phyloP scores from a whole-genome alignment of 2,113 vertebrate species.

The Alethe castanea region DNA sequence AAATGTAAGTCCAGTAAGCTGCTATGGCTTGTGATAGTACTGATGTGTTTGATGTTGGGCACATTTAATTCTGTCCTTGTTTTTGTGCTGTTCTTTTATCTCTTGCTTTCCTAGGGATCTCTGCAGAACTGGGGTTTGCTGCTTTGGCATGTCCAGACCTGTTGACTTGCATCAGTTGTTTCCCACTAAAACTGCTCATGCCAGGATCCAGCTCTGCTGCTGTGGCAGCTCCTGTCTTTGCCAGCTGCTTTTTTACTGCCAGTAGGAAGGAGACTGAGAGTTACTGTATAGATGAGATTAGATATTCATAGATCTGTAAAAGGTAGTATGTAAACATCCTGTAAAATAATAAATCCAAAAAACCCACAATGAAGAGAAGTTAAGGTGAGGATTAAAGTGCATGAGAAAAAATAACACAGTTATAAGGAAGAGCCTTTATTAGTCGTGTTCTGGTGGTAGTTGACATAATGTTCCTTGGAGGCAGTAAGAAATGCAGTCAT shows the following conservation, averaged over 20 bases:
- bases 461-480: constrained; percentile 26
- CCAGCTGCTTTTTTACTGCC: constrained; percentile 37
- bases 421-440: background rate
- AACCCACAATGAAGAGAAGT: background rate
- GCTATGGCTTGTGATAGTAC: background rate
- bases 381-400: background rate
- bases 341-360: background rate
- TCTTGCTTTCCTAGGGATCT: background rate
- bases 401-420: background rate
- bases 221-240: constrained; percentile 8
- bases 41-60: background rate
- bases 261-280: background rate
- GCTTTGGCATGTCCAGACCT: constrained; percentile 4
- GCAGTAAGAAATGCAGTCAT: background rate
- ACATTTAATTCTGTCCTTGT: background rate
- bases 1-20: background rate
- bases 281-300: background rate
- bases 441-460: background rate
- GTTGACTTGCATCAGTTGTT: constrained; percentile 6
- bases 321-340: background rate
- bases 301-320: background rate
- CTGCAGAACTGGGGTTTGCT: background rate
- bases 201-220: constrained; percentile 9
- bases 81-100: background rate
- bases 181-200: background rate